Conservation (phyloP, 1,140 invertebrate genomes). For the Drosophila funebris region DNA sequence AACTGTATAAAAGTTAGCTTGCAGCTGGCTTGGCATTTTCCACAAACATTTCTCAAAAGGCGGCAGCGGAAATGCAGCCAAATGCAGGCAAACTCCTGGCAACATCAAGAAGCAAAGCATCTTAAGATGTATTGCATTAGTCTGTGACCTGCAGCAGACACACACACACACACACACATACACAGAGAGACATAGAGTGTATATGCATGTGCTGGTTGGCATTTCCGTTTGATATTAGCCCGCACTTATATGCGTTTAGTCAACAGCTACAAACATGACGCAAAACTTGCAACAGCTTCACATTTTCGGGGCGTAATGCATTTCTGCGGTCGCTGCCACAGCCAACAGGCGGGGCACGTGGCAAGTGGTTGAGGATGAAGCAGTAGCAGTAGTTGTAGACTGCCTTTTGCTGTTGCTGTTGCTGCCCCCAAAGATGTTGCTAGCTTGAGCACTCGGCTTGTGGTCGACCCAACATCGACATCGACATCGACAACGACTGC, state of each 20-base stretch:
- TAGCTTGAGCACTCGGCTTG: neutral
- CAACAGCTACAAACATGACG: conserved; percentile 54
- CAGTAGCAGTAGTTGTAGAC: neutral
- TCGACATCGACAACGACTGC: conserved; percentile 8
- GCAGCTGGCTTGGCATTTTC: conserved; percentile 71
- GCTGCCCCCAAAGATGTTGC: neutral
- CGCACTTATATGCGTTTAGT: conserved; percentile 70
- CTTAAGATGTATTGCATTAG: conserved; percentile 70
- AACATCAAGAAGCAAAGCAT: conserved; percentile 47
- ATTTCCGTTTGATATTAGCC: conserved; percentile 79
- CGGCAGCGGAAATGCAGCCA: conserved; percentile 72
- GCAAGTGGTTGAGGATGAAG: neutral
- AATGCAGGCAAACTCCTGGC: conserved; percentile 61
- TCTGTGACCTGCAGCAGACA: conserved; percentile 33
- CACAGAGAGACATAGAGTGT: neutral
- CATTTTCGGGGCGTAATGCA: conserved; percentile 57
- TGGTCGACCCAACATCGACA: neutral
- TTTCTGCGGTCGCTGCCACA: conserved; percentile 65
- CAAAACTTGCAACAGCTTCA: conserved; percentile 45
- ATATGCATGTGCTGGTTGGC: conserved; percentile 27
- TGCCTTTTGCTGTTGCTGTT: neutral
- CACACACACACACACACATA: neutral
- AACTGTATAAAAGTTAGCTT: conserved; percentile 38
- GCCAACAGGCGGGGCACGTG: neutral
- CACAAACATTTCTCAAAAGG: conserved; percentile 79